These are phyloP conservation scores for Chloebia gouldiae DNA, from an alignment of 2,113 vertebrate species.

Conservation along the genomic window DNA sequence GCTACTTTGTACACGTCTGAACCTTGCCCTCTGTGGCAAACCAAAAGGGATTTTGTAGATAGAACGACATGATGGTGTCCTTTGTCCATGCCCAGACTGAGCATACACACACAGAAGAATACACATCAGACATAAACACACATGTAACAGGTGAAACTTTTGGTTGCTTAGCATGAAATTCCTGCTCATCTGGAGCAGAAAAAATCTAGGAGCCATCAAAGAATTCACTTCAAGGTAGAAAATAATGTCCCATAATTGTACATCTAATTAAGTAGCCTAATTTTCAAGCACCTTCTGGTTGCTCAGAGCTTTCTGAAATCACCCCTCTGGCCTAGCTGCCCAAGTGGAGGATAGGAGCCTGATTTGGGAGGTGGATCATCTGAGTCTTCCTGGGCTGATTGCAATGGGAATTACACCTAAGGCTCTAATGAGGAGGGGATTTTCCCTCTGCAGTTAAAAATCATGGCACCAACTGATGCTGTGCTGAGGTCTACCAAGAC, in stretches of 20 bases:
- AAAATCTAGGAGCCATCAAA: background rate
- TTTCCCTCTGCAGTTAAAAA: background rate
- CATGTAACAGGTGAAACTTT: background rate
- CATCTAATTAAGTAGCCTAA: background rate
- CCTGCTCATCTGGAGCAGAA: background rate
- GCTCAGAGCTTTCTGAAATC: background rate
- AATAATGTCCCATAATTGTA: background rate
- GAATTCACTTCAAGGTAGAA: background rate
- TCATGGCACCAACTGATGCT: background rate
- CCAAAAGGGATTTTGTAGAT: background rate
- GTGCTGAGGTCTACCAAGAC: background rate
- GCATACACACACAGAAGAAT: background rate
- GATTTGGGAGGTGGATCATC: background rate
- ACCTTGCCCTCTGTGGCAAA: background rate
- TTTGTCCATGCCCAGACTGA: background rate
- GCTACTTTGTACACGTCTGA: background rate
- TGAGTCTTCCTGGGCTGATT: rapidly evolving
- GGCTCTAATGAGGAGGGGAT: background rate
- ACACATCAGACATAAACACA: rapidly evolving
- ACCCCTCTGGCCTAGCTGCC: background rate
- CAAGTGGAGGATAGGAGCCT: background rate
- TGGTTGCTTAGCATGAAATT: background rate
- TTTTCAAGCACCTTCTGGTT: background rate
- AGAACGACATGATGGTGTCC: rapidly evolving
- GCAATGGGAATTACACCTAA: background rate